These are phyloP conservation scores for Apis dorsata DNA, from an alignment of 1,140 invertebrate species.

Conservation along the genomic window DNA sequence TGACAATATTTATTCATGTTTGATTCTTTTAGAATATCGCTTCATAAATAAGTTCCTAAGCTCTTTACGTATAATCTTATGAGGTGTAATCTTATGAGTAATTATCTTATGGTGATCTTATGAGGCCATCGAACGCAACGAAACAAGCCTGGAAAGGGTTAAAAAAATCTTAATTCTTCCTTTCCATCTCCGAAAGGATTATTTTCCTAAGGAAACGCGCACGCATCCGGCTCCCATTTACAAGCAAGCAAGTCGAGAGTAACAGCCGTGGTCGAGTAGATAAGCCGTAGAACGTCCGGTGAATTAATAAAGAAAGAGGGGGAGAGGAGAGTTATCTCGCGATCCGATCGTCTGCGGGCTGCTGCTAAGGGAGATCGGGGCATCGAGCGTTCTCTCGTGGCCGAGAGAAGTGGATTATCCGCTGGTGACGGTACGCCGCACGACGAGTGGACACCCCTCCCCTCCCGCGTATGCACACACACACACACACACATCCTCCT, in stretches of 20 bases:
- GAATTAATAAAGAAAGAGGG: conserved; percentile 38
- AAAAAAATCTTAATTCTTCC: too few relatives aligned
- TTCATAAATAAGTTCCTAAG: too few relatives aligned
- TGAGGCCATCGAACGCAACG: too few relatives aligned
- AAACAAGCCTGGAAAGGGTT: not conserved
- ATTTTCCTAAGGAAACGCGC: not conserved
- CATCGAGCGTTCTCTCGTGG: conserved; percentile 43
- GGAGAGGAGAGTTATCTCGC: not conserved
- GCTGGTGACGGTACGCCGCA: conserved; percentile 42
- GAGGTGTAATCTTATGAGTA: too few relatives aligned
- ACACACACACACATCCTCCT: too few relatives aligned
- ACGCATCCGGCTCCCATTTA: not conserved
- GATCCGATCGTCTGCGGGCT: conserved; percentile 18
- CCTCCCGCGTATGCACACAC: too few relatives aligned
- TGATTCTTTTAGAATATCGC: too few relatives aligned
- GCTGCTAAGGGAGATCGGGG: not conserved
- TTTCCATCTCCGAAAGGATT: not conserved
- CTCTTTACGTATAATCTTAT: too few relatives aligned
- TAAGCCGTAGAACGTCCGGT: conserved; percentile 5
- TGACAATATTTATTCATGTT: too few relatives aligned
- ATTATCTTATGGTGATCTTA: too few relatives aligned
- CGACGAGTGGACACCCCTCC: conserved; percentile 40
- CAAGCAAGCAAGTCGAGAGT: not conserved
- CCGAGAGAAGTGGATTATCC: conserved; percentile 59
- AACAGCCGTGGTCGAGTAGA: not conserved